A percentile compares a stretch with the other conserved stretches of the same genome.
Conservation (phyloP, 1,140 invertebrate species). For the Drosophila littoralis region DNA sequence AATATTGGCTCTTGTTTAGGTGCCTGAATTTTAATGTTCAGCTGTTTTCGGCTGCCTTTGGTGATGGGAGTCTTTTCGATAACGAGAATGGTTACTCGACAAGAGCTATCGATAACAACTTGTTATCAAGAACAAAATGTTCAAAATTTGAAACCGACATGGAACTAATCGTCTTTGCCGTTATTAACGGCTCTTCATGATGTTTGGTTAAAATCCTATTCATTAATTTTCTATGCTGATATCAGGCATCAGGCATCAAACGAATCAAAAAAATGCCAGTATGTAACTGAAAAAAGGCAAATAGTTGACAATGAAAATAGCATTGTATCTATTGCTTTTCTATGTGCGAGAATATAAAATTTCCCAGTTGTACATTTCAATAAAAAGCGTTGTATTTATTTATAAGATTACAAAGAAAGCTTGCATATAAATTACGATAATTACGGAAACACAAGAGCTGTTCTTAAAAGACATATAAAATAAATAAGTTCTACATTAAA, state of each 20-base stretch:
- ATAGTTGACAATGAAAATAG: no score
- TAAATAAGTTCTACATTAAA: constrained; percentile 83
- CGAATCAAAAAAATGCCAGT: no score
- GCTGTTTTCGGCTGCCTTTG: constrained; percentile 18
- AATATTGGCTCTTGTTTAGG: constrained; percentile 4
- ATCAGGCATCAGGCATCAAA: no score
- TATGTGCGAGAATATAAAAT: no score
- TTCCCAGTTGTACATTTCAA: constrained; percentile 62
- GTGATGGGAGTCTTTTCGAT: background rate
- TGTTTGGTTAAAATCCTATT: no score
- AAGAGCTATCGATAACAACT: background rate
- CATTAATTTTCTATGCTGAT: no score
- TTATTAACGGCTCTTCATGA: no score
- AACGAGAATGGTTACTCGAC: background rate
- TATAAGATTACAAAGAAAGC: constrained; percentile 81
- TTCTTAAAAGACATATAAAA: constrained; percentile 81
- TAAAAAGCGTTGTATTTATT: constrained; percentile 82
- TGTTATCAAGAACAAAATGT: background rate
- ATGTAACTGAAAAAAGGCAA: no score
- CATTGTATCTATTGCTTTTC: no score
- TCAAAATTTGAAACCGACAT: background rate
- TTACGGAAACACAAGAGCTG: constrained; percentile 81
- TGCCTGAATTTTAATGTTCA: constrained; percentile 1
- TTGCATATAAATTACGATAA: constrained; percentile 82
- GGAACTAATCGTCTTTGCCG: no score